Base-by-base conservation (phyloP, 1,140 invertebrate genomes). In the Meloidogyne floridensis region DNA sequence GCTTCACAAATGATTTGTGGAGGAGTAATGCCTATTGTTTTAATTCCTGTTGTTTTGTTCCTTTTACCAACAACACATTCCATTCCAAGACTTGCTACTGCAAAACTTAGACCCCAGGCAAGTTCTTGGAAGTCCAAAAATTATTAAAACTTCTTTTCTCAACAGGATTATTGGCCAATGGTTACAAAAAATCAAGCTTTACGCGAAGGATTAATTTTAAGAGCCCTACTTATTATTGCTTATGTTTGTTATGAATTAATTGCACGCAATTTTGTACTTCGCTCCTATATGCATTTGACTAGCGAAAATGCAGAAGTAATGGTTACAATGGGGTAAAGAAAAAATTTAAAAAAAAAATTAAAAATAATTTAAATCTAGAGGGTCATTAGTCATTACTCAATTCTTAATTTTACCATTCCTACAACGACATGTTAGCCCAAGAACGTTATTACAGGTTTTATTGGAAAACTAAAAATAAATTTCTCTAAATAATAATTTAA, bases 231-330 rank as follows among this genome's bases (percentile, higher is more conserved):
- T 43, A 83, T 89, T 18, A 80, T 86, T 18, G 83, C 88, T n/a
- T 89, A 89, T 80, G 89, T 89, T n/a, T 90, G 88, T 70, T 89
- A 90, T 65, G 88, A 89, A 69, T 81, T 89, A 76, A 90, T 89
- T 73, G 88, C 88, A 4, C 87, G 88, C 51, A 90, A 89, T 77
- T 89, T 88, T 84, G 80, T 89, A 47, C 82, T 89, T 20, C 88
- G 88, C 42, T 71, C 88, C 51, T 90, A 86, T 83, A 90, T 90
- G 88, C 82, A 88, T 69, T 87, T 82, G 20, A 82, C 88, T 20
- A 87, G 84, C 73, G 88, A 89, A 72, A 87, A 84, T 53, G 89
- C 89, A 54, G 85, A 88, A 76, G 87, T 89, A 10, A 76, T 89
- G 15, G 84, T 90, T 59, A 84, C 84, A 18, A 90, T 89, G 88